Percentiles rank a stretch among this genome's conserved stretches.
phyloP scores from a whole-genome alignment of 1,140 invertebrate species.

The Drosophila triauraria region DNA sequence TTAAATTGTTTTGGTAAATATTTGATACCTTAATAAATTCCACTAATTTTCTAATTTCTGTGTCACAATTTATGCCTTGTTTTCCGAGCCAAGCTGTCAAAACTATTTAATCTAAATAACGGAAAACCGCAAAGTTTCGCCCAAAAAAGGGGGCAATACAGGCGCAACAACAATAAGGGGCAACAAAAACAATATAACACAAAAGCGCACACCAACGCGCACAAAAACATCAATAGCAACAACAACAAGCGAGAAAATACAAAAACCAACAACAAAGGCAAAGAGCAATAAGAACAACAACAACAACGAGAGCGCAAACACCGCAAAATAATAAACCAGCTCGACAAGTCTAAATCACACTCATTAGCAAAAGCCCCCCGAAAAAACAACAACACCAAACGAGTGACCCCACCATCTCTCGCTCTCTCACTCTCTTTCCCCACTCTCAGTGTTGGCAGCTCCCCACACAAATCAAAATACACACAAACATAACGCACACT shows the following conservation, averaged over 20 bases:
- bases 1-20: background rate
- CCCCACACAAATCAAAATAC: slow-evolving; percentile 48
- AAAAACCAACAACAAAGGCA: slow-evolving; percentile 46
- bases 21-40: background rate
- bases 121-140: slow-evolving; percentile 59
- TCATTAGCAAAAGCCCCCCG: slow-evolving; percentile 78
- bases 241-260: slow-evolving; percentile 55
- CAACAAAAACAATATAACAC: slow-evolving; percentile 28
- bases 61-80: slow-evolving; percentile 13
- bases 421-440: slow-evolving; percentile 34
- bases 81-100: slow-evolving; percentile 66
- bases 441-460: background rate
- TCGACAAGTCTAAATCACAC: slow-evolving; percentile 83
- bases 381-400: slow-evolving; percentile 43
- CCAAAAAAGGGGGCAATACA: slow-evolving; percentile 26
- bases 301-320: slow-evolving; percentile 78
- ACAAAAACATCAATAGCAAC: slow-evolving; percentile 40
- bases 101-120: slow-evolving; percentile 82
- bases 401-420: slow-evolving; percentile 32
- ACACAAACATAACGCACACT: slow-evolving; percentile 31
- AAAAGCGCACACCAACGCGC: slow-evolving; percentile 35
- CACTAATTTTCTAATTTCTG: background rate
- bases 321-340: slow-evolving; percentile 83
- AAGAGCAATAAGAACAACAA: slow-evolving; percentile 19
- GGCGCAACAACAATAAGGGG: slow-evolving; percentile 6